Base-by-base conservation (phyloP, 2,888 invertebrate genomes). In the Acanthoscelides obtectus region DNA sequence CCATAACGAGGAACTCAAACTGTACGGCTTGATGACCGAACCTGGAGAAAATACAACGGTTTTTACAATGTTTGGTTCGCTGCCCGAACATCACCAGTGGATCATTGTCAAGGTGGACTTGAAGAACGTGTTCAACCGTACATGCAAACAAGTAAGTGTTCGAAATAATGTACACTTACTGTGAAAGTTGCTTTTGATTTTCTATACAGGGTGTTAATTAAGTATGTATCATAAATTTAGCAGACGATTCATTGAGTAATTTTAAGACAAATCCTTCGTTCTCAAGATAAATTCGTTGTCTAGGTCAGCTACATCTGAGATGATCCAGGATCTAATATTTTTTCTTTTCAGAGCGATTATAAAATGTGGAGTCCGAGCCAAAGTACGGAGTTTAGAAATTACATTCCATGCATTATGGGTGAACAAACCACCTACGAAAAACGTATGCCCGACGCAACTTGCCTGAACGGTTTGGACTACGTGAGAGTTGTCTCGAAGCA, bases 11-110 rank as follows among this genome's bases (percentile, higher is more conserved):
- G 91, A 93, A 83, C 88, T 97, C 19, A 88, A 92, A 71, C 91
- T 97, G n/a, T 95, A 96, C 83, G 96, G 96, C 8, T 85, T 97
- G 20, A 94, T 97, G 92, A 97, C 96, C 0, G 96, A 97, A 82
- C 96, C 97, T 0, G 96, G 96, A n/a, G 95, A 96, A 84, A 96
- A 95, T 81, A 95, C 96, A 0, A 95, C 96, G 0, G 90, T 94
- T 0, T 96, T 97, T 81, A 96, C 96, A 0, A 90, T 97, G 88
- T 97, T 97, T 84, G 97, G 96, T 0, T 96, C 96, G 0, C 89
- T 90, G 66, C 90, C 90, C 20, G 89, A 90, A 1, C 89, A 90
- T 72, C 96, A 96, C 83, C 92, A 93, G 76, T 97, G 97, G 97
- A 88, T 94, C n/a, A 93, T 96, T 67, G 90, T 95, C 67, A 94